Base-by-base conservation (phyloP, 2,113 vertebrate genomes). In the Meles meles region DNA sequence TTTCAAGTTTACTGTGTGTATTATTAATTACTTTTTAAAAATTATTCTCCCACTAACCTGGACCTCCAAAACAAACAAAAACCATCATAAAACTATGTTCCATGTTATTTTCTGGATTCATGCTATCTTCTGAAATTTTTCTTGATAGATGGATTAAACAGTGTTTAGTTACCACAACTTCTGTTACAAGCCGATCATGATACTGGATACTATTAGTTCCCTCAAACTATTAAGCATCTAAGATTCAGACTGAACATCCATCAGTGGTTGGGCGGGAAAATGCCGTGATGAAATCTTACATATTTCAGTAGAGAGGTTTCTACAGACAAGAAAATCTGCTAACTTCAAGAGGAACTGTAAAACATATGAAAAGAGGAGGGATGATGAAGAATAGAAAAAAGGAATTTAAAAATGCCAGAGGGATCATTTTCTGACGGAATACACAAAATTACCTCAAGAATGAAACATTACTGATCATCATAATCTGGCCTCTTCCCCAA, bases 401-500 rank as follows among this genome's bases (percentile, higher is more conserved):
- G 55, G 10, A 37, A 90, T 79, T 69, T 34, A 15, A 74, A 88
- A 88, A 92, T n/a, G 47, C 63, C 37, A 95, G 42, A 4, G 4
- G 49, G 21, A 71, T 39, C 83, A 88, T 67, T 85, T 85, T 67
- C 67, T 80, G 39, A 67, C 1, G 39, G 47, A 80, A 59, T 52
- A 79, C 52, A 65, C 15, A n/a, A 80, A 88, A 85, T 49, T 27
- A 86, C 5, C 25, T 89, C 31, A 59, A 69, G n/a, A 94, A 86
- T 42, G 61, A 59, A 71, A 72, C 25, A 65, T 20, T 15, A 65
- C 72, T 65, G 55, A 94, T 20, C 71, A 79, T 34, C 61, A 90
- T 57, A 57, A 72, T 34, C 57, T 61, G 49, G 20, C 25, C 2
- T 93, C 20, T 31, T 31, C 42, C 23, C 4, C 11, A 15, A 2